Evolutionary conservation across 2,888 invertebrate genomes (phyloP).

Genomic region (Coleophora flavipennella): DNA sequence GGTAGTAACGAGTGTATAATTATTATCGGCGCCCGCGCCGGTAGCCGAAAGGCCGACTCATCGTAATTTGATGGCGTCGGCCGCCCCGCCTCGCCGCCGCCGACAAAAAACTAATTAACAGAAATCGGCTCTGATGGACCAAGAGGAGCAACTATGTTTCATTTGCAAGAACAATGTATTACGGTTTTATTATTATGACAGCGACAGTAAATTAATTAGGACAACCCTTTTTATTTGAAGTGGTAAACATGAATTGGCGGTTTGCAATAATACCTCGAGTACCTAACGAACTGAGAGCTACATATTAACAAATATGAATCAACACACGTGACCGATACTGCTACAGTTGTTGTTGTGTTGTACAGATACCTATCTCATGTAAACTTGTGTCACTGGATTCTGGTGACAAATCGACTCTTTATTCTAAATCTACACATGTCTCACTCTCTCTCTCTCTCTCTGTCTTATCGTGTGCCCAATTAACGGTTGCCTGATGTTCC

Average conservation of each 20-base stretch:
- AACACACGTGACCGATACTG: neutral
- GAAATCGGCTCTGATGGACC: slow-evolving; percentile 35
- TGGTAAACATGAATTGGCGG: no score
- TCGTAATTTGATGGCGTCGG: slow-evolving; percentile 73
- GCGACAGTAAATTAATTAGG: slow-evolving; percentile 2
- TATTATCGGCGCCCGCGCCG: slow-evolving; percentile 54
- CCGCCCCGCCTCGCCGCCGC: slow-evolving; percentile 52
- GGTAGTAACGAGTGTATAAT: slow-evolving; percentile 73
- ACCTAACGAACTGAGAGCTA: neutral
- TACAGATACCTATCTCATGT: no score
- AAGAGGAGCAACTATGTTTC: slow-evolving; percentile 32
- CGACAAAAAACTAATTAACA: slow-evolving; percentile 71
- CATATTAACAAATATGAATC: neutral
- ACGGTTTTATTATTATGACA: neutral
- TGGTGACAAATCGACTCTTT: neutral
- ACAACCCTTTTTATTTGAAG: no score
- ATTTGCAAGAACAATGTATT: slow-evolving; percentile 38
- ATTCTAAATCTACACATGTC: no score
- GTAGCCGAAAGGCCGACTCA: slow-evolving; percentile 71
- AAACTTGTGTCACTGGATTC: neutral
- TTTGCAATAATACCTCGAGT: neutral
- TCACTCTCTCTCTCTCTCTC: no score
- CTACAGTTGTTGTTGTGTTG: neutral
- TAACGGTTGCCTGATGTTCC: no score
- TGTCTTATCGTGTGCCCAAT: no score